phyloP scores from a whole-genome alignment of 2,797 vertebrate species.

The Typhlichthys eigenmanni region DNA sequence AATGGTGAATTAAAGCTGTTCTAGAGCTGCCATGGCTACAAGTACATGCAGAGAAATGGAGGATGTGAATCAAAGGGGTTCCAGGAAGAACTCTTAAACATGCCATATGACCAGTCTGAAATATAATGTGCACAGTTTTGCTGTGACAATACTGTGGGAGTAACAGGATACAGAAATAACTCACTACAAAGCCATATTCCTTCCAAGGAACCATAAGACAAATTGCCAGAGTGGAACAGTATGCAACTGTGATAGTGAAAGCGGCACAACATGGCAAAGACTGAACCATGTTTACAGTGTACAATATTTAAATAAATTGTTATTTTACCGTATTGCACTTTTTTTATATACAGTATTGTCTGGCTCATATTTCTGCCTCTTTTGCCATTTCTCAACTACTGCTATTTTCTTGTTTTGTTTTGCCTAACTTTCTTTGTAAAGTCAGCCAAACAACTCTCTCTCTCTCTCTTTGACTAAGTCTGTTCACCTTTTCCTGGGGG shows the following conservation, averaged over 20 bases:
- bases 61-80: constrained; percentile 19
- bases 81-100: constrained; percentile 11
- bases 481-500: constrained; percentile 37
- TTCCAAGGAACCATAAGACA: constrained; percentile 22
- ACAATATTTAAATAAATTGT: not conserved
- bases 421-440: constrained; percentile 45
- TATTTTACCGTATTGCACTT: constrained; percentile 7
- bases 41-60: constrained; percentile 15
- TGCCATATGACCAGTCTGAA: constrained; percentile 35
- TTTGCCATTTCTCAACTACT: constrained; percentile 16
- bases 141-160: not conserved
- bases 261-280: too few relatives aligned
- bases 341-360: constrained; percentile 12
- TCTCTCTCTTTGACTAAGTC: constrained; percentile 45
- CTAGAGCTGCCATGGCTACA: constrained; percentile 34
- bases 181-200: constrained; percentile 21
- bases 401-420: constrained; percentile 28
- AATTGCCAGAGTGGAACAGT: constrained; percentile 31
- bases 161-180: constrained; percentile 9
- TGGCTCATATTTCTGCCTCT: constrained; percentile 20
- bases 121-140: constrained; percentile 28
- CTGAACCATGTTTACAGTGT: too few relatives aligned
- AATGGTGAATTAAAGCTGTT: constrained; percentile 37
- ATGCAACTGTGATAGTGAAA: too few relatives aligned
- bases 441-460: constrained; percentile 48